These are phyloP conservation scores for Misgurnus mizolepis DNA, from an alignment of 2,113 vertebrate species.

Conservation along the genomic window DNA sequence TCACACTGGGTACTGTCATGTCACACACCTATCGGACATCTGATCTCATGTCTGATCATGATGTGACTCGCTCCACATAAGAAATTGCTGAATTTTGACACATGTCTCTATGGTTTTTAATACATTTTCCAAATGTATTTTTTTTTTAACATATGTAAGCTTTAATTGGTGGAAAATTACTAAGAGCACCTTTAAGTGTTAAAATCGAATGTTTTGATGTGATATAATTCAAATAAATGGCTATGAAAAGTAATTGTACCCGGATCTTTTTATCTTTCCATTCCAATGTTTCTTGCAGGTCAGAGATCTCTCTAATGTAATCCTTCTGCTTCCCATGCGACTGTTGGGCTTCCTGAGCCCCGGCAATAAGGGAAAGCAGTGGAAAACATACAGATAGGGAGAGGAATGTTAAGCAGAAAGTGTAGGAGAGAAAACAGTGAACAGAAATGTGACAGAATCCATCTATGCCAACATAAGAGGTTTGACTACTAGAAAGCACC, in stretches of 20 bases:
- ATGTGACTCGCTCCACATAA: too few relatives aligned
- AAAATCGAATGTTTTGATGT: not conserved
- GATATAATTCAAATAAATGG: not conserved
- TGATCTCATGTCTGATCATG: too few relatives aligned
- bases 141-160: too few relatives aligned
- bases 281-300: conserved; percentile 92
- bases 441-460: conserved; percentile 42
- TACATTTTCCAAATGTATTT: too few relatives aligned
- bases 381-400: conserved; percentile 42
- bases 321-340: conserved; percentile 82
- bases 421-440: conserved; percentile 38
- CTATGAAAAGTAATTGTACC: conserved; percentile 64
- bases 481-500: not conserved
- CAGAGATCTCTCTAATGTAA: conserved; percentile 84
- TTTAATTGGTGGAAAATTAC: too few relatives aligned
- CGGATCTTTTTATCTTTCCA: conserved; percentile 97
- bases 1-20: too few relatives aligned
- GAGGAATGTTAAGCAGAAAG: conserved; percentile 52
- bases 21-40: too few relatives aligned
- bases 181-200: conserved; percentile 1
- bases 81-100: too few relatives aligned
- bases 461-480: conserved; percentile 40
- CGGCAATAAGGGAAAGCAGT: conserved; percentile 59
- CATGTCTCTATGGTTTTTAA: too few relatives aligned
- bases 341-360: conserved; percentile 84